These are phyloP conservation scores for Crossaster papposus DNA, from an alignment of 53 echinoderm and acorn worm species.

Conservation along the genomic window DNA sequence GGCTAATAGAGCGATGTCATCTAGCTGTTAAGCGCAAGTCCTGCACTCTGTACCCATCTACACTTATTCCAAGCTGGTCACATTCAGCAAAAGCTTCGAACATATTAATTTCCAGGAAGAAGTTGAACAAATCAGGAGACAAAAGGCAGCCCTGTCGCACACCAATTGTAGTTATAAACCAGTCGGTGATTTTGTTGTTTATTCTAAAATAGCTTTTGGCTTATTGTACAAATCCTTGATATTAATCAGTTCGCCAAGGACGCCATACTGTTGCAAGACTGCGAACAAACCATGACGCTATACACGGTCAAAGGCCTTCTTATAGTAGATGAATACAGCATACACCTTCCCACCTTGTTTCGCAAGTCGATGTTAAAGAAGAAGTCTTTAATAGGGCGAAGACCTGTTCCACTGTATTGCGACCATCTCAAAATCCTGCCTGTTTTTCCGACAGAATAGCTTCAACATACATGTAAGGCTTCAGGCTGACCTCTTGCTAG, in stretches of 20 bases:
- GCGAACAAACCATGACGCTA: not conserved
- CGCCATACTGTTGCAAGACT: not conserved
- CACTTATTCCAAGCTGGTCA: slow-evolving; percentile 17
- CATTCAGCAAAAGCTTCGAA: slow-evolving; percentile 12
- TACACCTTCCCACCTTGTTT: no score
- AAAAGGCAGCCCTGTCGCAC: not conserved
- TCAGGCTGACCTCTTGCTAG: no score
- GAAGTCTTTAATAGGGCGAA: no score
- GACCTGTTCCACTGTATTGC: no score
- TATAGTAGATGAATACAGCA: no score
- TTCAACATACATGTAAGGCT: no score
- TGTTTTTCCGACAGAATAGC: no score
- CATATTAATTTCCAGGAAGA: not conserved
- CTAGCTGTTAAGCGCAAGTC: not conserved
- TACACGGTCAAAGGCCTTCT: not conserved
- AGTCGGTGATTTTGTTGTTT: not conserved
- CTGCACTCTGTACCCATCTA: slow-evolving; percentile 36
- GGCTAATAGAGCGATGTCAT: no score
- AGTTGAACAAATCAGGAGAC: not conserved
- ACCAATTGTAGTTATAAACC: not conserved
- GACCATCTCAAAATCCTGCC: no score
- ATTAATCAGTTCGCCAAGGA: not conserved
- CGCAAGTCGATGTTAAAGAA: no score
- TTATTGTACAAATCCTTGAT: slow-evolving; percentile 2
- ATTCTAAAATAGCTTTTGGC: not conserved